phyloP scores from a whole-genome alignment of 2,888 invertebrate species.

The Agrenia bidenticulata region DNA sequence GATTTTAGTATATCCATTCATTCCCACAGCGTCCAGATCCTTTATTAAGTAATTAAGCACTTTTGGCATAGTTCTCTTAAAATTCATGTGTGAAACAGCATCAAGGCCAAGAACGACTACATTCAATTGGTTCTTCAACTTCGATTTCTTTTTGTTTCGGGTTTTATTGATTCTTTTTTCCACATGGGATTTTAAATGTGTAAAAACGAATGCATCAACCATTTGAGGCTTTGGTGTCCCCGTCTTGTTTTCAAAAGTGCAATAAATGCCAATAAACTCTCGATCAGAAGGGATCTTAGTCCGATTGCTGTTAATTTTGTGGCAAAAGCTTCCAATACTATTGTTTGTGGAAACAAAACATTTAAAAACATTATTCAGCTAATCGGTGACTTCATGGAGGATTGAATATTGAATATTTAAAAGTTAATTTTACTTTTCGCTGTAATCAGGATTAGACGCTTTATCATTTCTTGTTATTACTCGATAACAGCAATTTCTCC shows the following conservation, averaged over 20 bases:
- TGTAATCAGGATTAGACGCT: not conserved
- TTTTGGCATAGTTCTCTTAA: constrained; percentile 62
- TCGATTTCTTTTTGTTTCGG: not conserved
- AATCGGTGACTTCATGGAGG: no score
- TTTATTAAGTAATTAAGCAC: constrained; percentile 64
- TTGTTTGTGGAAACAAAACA: no score
- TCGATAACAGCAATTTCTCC: constrained; percentile 27
- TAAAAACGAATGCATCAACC: constrained; percentile 39
- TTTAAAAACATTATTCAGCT: no score
- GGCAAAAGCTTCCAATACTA: not conserved
- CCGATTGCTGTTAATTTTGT: not conserved
- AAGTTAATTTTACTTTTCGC: not conserved
- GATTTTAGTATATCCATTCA: constrained; percentile 88
- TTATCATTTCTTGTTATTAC: not conserved
- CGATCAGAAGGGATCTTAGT: constrained; percentile 18
- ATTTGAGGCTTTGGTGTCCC: no score
- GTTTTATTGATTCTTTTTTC: constrained; percentile 25
- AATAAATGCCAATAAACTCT: constrained; percentile 35
- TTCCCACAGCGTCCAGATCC: constrained; percentile 68
- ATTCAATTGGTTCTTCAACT: constrained; percentile 57
- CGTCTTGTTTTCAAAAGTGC: constrained; percentile 11
- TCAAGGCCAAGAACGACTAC: constrained; percentile 81
- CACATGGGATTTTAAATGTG: constrained; percentile 25
- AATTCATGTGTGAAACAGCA: constrained; percentile 80
- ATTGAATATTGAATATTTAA: not conserved